phyloP scores from a whole-genome alignment of 2,113 vertebrate species.

The Craseonycteris thonglongyai region DNA sequence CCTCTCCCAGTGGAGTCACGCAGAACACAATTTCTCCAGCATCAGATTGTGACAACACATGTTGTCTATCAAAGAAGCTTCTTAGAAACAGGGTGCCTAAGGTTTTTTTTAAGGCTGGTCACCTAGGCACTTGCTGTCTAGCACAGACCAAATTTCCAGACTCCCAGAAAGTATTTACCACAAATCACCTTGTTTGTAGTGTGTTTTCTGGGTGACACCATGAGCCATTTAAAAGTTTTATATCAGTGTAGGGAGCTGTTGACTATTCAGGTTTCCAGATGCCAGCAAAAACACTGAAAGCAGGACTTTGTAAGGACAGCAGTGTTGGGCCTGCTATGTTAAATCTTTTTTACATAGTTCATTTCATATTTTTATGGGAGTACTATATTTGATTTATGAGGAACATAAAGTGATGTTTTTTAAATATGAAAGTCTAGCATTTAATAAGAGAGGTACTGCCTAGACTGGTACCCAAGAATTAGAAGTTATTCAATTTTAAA shows the following conservation, averaged over 20 bases:
- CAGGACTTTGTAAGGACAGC: background rate
- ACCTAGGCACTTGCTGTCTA: background rate
- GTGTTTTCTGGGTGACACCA: background rate
- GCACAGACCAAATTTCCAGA: background rate
- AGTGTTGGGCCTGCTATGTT: background rate
- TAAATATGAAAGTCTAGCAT: conserved; percentile 3
- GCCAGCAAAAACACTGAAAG: background rate
- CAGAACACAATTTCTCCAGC: background rate
- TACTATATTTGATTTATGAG: background rate
- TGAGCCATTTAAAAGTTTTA: background rate
- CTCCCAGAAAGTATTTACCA: background rate
- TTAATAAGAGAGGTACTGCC: background rate
- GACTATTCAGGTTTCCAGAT: background rate
- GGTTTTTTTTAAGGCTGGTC: background rate
- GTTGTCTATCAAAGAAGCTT: background rate
- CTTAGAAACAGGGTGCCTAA: background rate
- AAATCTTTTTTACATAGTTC: background rate
- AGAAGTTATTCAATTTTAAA: background rate
- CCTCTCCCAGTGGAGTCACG: background rate
- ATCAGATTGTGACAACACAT: background rate
- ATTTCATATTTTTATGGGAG: background rate
- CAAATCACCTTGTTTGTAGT: background rate
- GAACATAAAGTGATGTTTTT: background rate
- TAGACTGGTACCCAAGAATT: background rate
- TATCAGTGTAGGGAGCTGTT: background rate